Evolutionary conservation across 2,113 vertebrate species (phyloP).

Genomic region (Myodes glareolus): DNA sequence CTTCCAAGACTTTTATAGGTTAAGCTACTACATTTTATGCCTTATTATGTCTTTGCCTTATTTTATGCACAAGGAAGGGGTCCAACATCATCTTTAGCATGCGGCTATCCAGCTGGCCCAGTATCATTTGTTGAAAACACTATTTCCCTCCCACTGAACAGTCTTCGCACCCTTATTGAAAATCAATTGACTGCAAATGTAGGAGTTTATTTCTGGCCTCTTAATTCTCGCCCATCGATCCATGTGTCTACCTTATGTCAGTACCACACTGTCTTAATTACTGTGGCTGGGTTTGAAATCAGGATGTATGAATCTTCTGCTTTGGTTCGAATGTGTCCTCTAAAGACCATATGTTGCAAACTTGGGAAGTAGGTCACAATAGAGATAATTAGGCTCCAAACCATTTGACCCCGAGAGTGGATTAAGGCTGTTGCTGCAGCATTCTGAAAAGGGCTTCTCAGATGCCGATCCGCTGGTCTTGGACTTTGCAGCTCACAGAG

Average conservation of each 20-base stretch:
- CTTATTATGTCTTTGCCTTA: neutral
- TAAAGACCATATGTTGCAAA: neutral
- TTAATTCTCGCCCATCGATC: conserved; percentile 18
- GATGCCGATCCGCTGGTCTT: neutral
- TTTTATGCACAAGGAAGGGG: neutral
- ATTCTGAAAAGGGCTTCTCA: neutral
- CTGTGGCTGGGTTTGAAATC: neutral
- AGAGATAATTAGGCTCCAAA: neutral
- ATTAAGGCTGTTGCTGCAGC: neutral
- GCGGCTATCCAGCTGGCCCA: neutral
- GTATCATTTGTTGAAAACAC: conserved; percentile 10
- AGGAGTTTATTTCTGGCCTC: conserved; percentile 19
- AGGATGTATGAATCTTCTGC: neutral
- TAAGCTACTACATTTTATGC: neutral
- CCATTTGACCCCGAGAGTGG: neutral
- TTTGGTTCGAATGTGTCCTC: neutral
- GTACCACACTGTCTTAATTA: conserved; percentile 11
- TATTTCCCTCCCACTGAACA: neutral
- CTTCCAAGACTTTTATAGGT: conserved; percentile 17
- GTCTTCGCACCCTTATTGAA: conserved; percentile 7
- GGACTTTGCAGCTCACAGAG: neutral
- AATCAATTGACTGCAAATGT: conserved; percentile 9
- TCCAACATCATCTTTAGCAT: neutral
- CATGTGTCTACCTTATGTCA: neutral
- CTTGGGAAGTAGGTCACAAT: neutral